Conservation (phyloP, 2,797 vertebrate species). For the Fringilla coelebs region DNA sequence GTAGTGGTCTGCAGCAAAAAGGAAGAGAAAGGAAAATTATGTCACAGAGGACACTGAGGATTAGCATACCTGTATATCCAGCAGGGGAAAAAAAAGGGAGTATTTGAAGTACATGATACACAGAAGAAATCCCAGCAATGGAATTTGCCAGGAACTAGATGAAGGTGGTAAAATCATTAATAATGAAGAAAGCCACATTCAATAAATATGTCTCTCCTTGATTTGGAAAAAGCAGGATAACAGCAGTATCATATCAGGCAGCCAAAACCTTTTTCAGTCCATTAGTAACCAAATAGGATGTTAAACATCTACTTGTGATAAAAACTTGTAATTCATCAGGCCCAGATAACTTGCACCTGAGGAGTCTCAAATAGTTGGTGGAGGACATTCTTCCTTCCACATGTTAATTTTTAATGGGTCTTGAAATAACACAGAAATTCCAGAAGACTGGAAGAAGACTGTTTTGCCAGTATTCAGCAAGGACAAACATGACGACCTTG, state of each 20-base stretch:
- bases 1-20: not conserved
- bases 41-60: not conserved
- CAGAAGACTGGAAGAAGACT: constrained; percentile 50
- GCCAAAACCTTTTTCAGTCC: constrained; percentile 43
- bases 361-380: constrained; percentile 32
- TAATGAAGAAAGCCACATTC: constrained; percentile 31
- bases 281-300: constrained; percentile 63
- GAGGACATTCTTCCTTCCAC: constrained; percentile 31
- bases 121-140: not conserved
- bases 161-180: constrained; percentile 1
- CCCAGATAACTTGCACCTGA: constrained; percentile 39
- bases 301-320: constrained; percentile 50
- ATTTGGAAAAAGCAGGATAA: constrained; percentile 22
- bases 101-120: not conserved
- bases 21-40: not conserved
- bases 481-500: constrained; percentile 41
- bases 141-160: not conserved
- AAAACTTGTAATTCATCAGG: constrained; percentile 53
- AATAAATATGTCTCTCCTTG: constrained; percentile 1
- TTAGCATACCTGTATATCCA: not conserved
- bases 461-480: constrained; percentile 29
- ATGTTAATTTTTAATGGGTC: constrained; percentile 59
- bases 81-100: not conserved
- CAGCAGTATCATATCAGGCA: constrained; percentile 31
- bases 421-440: constrained; percentile 57